Conservation (phyloP, 2,797 vertebrate species). For the Silurus aristotelis region DNA sequence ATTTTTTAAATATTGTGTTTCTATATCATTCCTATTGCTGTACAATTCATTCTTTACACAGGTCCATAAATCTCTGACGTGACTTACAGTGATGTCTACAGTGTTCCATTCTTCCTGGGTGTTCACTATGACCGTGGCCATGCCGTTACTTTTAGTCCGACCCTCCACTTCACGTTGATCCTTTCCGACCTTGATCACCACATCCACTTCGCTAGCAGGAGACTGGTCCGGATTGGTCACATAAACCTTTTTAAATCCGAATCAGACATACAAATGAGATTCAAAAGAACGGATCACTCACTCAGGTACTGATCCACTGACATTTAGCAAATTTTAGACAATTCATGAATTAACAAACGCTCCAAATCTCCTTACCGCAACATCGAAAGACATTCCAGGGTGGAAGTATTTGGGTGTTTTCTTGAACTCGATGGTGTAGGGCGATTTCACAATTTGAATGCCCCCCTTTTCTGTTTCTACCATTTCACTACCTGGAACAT, state of each 20-base stretch:
- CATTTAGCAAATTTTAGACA: too few relatives aligned
- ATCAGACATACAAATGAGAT: not conserved
- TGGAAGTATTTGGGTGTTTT: conserved; percentile 52
- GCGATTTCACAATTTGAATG: conserved; percentile 57
- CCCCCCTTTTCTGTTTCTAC: conserved; percentile 62
- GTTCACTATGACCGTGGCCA: conserved; percentile 73
- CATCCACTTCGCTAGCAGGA: conserved; percentile 59
- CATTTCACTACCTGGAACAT: conserved; percentile 51
- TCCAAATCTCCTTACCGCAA: conserved; percentile 38
- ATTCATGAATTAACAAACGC: too few relatives aligned
- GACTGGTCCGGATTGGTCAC: conserved; percentile 76
- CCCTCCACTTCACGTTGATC: not conserved
- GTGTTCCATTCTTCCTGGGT: conserved; percentile 39
- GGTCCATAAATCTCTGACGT: not conserved
- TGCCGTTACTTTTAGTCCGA: conserved; percentile 67
- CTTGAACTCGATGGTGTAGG: conserved; percentile 56
- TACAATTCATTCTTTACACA: not conserved
- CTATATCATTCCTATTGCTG: not conserved
- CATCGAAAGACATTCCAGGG: conserved; percentile 56
- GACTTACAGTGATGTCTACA: conserved; percentile 49
- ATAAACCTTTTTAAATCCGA: conserved; percentile 62
- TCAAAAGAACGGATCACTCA: not conserved
- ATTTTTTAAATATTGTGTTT: not conserved
- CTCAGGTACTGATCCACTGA: not conserved
- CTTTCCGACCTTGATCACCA: conserved; percentile 51